A percentile compares a stretch with the other conserved stretches of the same genome.
Conservation (phyloP, 2,113 vertebrate genomes). For the Albula goreensis region DNA sequence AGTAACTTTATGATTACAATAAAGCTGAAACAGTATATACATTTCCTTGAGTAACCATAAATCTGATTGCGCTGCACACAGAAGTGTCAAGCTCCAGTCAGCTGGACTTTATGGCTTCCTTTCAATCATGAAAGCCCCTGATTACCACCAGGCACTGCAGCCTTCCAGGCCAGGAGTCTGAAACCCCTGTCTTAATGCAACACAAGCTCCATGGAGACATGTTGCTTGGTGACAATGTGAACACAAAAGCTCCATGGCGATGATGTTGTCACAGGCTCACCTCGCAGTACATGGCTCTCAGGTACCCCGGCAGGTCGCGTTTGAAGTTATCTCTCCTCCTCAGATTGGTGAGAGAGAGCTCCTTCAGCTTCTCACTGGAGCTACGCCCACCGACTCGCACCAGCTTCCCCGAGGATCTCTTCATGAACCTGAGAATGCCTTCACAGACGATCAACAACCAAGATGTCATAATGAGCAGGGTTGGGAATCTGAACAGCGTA, state of each 20-base stretch:
- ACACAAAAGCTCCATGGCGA: too few relatives aligned
- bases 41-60: too few relatives aligned
- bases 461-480: neutral
- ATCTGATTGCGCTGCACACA: too few relatives aligned
- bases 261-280: slow-evolving; percentile 16
- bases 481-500: neutral
- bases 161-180: too few relatives aligned
- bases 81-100: too few relatives aligned
- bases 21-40: too few relatives aligned
- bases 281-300: slow-evolving; percentile 3
- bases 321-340: neutral
- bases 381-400: slow-evolving; percentile 47
- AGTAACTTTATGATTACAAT: too few relatives aligned
- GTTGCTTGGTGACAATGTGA: neutral
- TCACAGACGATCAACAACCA: neutral
- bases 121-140: too few relatives aligned
- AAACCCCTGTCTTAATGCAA: neutral
- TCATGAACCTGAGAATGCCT: slow-evolving; percentile 38
- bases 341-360: slow-evolving; percentile 30
- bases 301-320: slow-evolving; percentile 8
- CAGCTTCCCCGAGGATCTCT: neutral
- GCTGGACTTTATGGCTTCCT: too few relatives aligned
- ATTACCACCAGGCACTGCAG: too few relatives aligned
- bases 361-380: slow-evolving; percentile 23
- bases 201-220: neutral